Percentiles rank a stretch among this genome's conserved stretches.
These are phyloP conservation scores for Drosophila arawakana DNA, from an alignment of 1,140 invertebrate species.

Conservation along the genomic window DNA sequence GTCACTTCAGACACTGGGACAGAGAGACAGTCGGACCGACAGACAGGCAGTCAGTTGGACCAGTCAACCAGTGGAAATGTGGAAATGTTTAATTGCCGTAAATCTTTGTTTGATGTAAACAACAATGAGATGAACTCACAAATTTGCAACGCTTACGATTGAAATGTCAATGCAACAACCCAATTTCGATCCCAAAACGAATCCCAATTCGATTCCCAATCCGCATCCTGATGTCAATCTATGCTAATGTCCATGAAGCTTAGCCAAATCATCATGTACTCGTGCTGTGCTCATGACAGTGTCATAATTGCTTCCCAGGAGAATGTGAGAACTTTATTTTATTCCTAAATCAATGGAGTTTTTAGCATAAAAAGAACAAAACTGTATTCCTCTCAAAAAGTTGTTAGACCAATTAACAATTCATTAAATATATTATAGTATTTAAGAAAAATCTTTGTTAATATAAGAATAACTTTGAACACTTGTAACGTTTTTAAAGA, in stretches of 20 bases:
- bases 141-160: conserved; percentile 75
- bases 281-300: conserved; percentile 33
- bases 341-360: too few relatives aligned
- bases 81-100: conserved; percentile 83
- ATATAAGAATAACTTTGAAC: too few relatives aligned
- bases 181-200: not conserved
- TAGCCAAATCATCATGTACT: not conserved
- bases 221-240: conserved; percentile 48
- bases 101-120: conserved; percentile 84
- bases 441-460: too few relatives aligned
- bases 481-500: too few relatives aligned
- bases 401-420: too few relatives aligned
- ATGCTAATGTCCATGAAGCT: conserved; percentile 53
- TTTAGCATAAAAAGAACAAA: not conserved
- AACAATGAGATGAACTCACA: conserved; percentile 61
- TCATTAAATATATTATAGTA: too few relatives aligned
- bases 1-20: conserved; percentile 46
- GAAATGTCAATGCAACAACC: conserved; percentile 63
- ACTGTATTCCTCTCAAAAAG: not conserved
- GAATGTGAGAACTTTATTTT: not conserved
- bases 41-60: not conserved
- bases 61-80: conserved; percentile 11
- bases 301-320: conserved; percentile 47
- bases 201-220: not conserved
- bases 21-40: conserved; percentile 26